phyloP scores from a whole-genome alignment of 2,797 vertebrate species.

The Mormyrus hasselquistii region DNA sequence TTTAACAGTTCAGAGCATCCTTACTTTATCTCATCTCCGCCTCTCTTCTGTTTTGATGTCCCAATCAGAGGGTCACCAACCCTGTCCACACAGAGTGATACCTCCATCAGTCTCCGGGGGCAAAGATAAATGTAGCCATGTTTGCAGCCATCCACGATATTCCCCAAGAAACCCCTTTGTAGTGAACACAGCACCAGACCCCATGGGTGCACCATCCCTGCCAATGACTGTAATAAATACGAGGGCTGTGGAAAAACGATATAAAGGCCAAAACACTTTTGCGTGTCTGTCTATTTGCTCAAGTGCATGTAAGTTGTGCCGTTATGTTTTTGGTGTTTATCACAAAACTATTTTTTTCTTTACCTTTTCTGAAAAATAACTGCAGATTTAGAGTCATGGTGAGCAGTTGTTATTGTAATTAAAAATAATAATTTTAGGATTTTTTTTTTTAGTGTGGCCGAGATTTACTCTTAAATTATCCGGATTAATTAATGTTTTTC shows the following conservation, averaged over 20 bases:
- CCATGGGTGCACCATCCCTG: neutral
- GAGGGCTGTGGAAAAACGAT: neutral
- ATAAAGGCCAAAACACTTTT: neutral
- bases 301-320: neutral
- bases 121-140: neutral
- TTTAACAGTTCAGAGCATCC: neutral
- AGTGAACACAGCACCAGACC: neutral
- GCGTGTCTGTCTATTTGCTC: neutral
- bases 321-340: neutral
- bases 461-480: neutral
- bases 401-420: neutral
- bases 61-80: neutral
- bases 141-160: neutral
- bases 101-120: neutral
- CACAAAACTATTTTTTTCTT: neutral
- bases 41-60: neutral
- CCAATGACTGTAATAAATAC: neutral
- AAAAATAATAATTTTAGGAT: neutral
- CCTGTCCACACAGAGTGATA: neutral
- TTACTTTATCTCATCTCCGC: neutral
- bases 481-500: neutral
- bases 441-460: neutral
- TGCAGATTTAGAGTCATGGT: neutral
- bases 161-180: neutral
- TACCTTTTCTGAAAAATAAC: conserved; percentile 10